Evolutionary conservation across 1,140 invertebrate species (phyloP).

Genomic region (Hypothenemus hampei): DNA sequence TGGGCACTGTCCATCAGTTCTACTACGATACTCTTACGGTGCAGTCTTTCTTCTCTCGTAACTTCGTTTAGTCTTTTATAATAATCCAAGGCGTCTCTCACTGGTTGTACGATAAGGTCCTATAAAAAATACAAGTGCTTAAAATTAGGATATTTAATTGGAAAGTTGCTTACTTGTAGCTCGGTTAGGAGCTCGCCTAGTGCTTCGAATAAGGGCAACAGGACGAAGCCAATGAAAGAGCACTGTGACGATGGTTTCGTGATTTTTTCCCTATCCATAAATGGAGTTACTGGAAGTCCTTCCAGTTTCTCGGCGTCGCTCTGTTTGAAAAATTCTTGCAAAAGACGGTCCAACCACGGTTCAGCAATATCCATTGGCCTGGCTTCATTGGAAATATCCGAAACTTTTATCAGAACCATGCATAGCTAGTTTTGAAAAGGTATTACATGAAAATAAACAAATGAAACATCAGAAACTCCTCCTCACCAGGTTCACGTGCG

Average conservation of each 20-base stretch:
- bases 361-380: conserved; percentile 80
- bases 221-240: conserved; percentile 79
- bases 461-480: too few species aligned
- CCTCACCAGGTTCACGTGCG: conserved; percentile 75
- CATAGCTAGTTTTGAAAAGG: conserved; percentile 59
- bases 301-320: conserved; percentile 80
- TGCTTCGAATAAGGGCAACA: conserved; percentile 74
- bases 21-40: conserved; percentile 56
- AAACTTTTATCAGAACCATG: conserved; percentile 83
- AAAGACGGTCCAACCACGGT: conserved; percentile 75
- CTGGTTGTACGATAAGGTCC: conserved; percentile 52
- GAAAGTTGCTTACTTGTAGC: conserved; percentile 64
- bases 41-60: conserved; percentile 56
- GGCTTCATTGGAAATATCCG: conserved; percentile 84
- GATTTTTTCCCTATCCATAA: conserved; percentile 88
- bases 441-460: not conserved
- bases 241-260: conserved; percentile 82
- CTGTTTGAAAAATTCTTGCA: conserved; percentile 77
- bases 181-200: conserved; percentile 67
- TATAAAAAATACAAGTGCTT: conserved; percentile 18
- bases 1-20: conserved; percentile 31
- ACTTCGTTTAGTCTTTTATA: conserved; percentile 60
- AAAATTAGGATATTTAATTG: too few species aligned
- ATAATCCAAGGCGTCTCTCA: conserved; percentile 57
- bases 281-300: conserved; percentile 79